Conservation (phyloP, 2,888 invertebrate species). For the Tipula lateralis region DNA sequence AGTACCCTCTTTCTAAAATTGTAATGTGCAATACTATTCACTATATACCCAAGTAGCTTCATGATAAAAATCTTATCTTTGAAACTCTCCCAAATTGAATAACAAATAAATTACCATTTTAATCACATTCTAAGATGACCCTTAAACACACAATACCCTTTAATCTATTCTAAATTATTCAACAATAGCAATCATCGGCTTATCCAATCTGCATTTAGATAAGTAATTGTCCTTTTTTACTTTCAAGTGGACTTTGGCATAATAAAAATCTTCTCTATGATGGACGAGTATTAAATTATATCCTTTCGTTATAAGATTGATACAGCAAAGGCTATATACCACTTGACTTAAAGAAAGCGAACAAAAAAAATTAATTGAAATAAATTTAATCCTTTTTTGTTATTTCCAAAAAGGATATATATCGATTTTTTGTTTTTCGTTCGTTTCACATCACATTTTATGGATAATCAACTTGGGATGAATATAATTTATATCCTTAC, state of each 20-base stretch:
- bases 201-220: not conserved
- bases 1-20: no score
- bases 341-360: not conserved
- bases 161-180: conserved; percentile 2
- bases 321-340: not conserved
- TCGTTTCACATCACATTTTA: not conserved
- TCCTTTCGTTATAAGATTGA: not conserved
- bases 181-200: not conserved
- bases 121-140: not conserved
- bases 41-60: no score
- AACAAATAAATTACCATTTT: not conserved
- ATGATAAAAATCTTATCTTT: no score
- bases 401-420: not conserved
- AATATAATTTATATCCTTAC: not conserved
- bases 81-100: not conserved
- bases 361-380: not conserved
- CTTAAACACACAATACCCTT: not conserved
- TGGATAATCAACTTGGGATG: conserved; percentile 19
- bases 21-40: no score
- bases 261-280: not conserved
- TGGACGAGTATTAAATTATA: not conserved
- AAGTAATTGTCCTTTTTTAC: conserved; percentile 19
- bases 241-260: not conserved
- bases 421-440: not conserved
- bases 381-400: not conserved